Base-by-base conservation (phyloP, 2,797 vertebrate genomes). In the Premnoplex brunnescens region DNA sequence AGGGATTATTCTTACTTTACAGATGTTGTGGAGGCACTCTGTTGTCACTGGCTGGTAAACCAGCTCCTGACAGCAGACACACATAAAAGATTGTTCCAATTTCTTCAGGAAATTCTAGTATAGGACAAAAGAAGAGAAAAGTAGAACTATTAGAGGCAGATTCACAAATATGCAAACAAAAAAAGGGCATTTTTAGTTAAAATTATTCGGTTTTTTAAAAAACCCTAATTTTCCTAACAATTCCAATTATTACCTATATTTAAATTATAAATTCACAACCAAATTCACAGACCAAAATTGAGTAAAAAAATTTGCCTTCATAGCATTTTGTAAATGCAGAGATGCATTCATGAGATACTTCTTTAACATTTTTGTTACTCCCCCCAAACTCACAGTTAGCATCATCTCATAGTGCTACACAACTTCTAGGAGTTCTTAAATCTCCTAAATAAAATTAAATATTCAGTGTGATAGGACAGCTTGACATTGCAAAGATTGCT, bases 1-100 rank as follows among this genome's bases (percentile, higher is more conserved):
- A 83, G 48, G 46, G 75, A 71, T 71, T 74, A 71, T 54, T 96
- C 97, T 83, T 94, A 99, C 99, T 98, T 99, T 99, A 98, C 99
- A 99, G 90, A 99, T 98, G 8, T 98, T 99, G 98, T 99, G 99
- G 73, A 98, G 97, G 96, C 99, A 99, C 95, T 98, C 95, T 28
- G 99, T 99, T 97, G 99, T 99, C 96, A 99, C 97, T 68, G 99
- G 99, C 94, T 99, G 99, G 97, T 98, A 99, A 93, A 99, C 98
- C 93, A 99, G 97, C 94, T 99, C 99, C 98, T 99, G 99, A 98
- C 99, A 99, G 98, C 99, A 99, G 91, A 99, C 98, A 64, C 99
- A 99, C 99, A 99, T 99, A 97, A 99, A 99, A 85, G 98, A 98
- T 97, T 99, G 98, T 97, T 99, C 99, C 98, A 99, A 98, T 97